Evolutionary conservation across 2,797 vertebrate species (phyloP).

Genomic region (Esox masquinongy): DNA sequence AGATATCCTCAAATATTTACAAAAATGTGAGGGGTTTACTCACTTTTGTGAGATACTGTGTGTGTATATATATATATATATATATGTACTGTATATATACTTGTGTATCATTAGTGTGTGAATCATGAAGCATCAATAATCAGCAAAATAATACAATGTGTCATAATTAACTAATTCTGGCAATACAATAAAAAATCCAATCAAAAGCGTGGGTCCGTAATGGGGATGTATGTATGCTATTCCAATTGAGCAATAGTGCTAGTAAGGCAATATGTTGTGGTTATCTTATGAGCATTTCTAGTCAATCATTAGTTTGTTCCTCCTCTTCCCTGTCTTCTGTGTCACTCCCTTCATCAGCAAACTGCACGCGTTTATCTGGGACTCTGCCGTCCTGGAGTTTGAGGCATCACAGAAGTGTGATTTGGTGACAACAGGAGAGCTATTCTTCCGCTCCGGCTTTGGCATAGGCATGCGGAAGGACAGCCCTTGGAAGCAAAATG

Average conservation of each 20-base stretch:
- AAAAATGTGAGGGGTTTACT: too few species aligned
- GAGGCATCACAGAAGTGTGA: constrained; percentile 98
- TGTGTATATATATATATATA: too few species aligned
- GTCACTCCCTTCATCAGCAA: constrained; percentile 70
- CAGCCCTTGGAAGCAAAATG: constrained; percentile 98
- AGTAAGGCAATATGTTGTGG: not conserved
- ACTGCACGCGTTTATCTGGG: constrained; percentile 98
- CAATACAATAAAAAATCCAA: too few species aligned
- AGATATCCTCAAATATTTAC: too few species aligned
- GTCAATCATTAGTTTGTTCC: constrained; percentile 30
- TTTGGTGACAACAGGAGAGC: constrained; percentile 94
- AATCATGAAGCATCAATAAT: too few species aligned
- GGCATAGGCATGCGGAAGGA: constrained; percentile 98
- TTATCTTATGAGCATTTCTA: not conserved
- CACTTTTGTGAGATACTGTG: too few species aligned
- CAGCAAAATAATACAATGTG: too few species aligned
- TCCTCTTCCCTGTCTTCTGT: constrained; percentile 74
- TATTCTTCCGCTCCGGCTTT: constrained; percentile 96
- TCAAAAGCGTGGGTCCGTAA: not conserved
- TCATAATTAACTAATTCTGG: too few species aligned
- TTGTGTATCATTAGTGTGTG: too few species aligned
- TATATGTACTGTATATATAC: too few species aligned
- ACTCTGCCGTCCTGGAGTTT: constrained; percentile 94
- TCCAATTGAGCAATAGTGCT: not conserved
- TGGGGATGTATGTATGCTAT: not conserved